A percentile compares a stretch with the other conserved stretches of the same genome.
These are phyloP conservation scores for Nesidiocoris tenuis DNA, from an alignment of 2,888 invertebrate genomes.

Conservation along the genomic window DNA sequence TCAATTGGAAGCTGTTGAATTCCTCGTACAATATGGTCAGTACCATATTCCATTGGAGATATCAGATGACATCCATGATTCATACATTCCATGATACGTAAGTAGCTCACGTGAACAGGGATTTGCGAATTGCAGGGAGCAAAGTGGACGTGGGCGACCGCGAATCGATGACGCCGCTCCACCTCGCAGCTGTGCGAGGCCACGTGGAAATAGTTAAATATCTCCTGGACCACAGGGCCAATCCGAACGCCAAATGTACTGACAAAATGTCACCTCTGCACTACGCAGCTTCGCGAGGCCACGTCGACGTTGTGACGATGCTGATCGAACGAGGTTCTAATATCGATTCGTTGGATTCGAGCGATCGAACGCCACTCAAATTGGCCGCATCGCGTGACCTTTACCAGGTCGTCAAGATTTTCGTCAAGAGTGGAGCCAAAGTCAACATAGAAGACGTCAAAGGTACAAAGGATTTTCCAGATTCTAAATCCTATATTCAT, in stretches of 20 bases:
- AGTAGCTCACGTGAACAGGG: no score
- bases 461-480: no score
- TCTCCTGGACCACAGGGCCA: conserved; percentile 52
- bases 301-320: conserved; percentile 52
- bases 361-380: conserved; percentile 58
- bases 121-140: conserved; percentile 60
- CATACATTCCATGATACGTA: no score
- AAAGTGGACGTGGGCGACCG: conserved; percentile 66
- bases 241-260: conserved; percentile 55
- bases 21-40: conserved; percentile 64
- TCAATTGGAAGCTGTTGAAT: conserved; percentile 62
- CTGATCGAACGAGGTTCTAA: conserved; percentile 79
- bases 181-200: conserved; percentile 64
- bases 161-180: conserved; percentile 67
- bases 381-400: conserved; percentile 88
- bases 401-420: conserved; percentile 69
- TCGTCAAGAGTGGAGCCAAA: conserved; percentile 53
- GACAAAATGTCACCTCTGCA: conserved; percentile 56
- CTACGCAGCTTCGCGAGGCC: conserved; percentile 54
- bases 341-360: conserved; percentile 98
- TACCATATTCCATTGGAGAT: no score
- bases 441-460: conserved; percentile 64
- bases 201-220: conserved; percentile 61
- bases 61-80: no score
- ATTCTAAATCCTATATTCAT: no score